phyloP scores from a whole-genome alignment of 2,113 vertebrate species.

The Oenanthe oenanthe region DNA sequence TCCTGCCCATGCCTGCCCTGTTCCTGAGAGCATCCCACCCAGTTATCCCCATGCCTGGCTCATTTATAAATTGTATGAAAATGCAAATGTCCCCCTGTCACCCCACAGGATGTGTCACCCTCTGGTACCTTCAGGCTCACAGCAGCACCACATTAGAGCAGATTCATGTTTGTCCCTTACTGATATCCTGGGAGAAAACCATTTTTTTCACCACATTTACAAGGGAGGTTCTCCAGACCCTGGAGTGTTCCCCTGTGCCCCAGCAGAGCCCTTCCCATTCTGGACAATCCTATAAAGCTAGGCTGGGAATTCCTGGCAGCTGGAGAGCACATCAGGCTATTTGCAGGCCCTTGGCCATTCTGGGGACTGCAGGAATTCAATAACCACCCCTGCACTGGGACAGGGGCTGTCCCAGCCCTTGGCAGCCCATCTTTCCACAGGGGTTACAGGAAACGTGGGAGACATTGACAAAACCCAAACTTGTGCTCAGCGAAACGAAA shows the following conservation, averaged over 20 bases:
- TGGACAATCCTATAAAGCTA: neutral
- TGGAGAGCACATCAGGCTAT: neutral
- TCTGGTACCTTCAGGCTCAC: accelerated
- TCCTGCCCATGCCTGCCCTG: neutral
- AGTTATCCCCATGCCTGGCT: neutral
- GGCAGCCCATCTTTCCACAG: neutral
- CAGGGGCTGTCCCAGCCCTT: neutral
- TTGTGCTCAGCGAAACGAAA: neutral
- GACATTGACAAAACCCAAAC: neutral
- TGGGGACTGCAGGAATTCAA: neutral
- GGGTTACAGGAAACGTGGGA: neutral
- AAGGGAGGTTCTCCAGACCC: neutral
- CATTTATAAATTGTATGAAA: neutral
- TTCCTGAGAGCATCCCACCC: neutral
- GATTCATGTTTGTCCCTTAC: neutral
- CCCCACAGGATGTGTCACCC: accelerated
- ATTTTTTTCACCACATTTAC: neutral
- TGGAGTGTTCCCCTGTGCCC: accelerated
- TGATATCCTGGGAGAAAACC: neutral
- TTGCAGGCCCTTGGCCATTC: neutral
- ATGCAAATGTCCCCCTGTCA: neutral
- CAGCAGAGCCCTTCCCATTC: neutral
- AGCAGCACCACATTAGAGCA: neutral
- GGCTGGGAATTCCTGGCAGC: neutral
- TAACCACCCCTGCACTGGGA: neutral